Conservation (phyloP, 2,888 invertebrate species). For the Coronaproctus castanopsis region DNA sequence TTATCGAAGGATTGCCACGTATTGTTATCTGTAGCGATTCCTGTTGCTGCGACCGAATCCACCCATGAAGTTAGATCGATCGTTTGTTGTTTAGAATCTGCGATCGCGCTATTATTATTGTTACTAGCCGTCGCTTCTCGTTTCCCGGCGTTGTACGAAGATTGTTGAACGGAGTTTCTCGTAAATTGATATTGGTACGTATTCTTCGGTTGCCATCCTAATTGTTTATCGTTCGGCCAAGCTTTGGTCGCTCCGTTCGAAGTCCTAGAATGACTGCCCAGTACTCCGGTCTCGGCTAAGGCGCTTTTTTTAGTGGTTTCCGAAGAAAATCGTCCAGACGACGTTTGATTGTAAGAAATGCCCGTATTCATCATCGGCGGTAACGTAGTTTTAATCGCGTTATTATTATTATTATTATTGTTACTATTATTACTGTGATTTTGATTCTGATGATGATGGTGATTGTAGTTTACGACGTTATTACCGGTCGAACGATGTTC, state of each 20-base stretch:
- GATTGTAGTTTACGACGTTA: conserved; percentile 3
- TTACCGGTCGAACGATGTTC: conserved; percentile 10
- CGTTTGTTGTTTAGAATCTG: too few relatives aligned
- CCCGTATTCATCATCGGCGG: too few relatives aligned
- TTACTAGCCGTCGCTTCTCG: too few relatives aligned
- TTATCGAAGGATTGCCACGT: too few relatives aligned
- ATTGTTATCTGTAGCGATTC: too few relatives aligned
- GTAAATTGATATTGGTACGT: not conserved
- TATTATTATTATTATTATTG: conserved; percentile 3
- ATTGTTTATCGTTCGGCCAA: conserved; percentile 15
- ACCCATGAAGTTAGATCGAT: too few relatives aligned
- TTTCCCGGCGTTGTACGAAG: too few relatives aligned
- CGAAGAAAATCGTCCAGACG: not conserved
- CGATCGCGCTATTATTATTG: too few relatives aligned
- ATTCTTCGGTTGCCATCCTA: conserved; percentile 7
- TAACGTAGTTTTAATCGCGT: too few relatives aligned
- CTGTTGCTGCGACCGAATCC: too few relatives aligned
- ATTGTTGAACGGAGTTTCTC: too few relatives aligned
- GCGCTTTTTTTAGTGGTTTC: conserved; percentile 7
- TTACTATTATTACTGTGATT: conserved; percentile 9
- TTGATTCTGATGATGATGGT: too few relatives aligned
- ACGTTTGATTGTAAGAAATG: not conserved
- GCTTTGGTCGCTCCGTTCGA: conserved; percentile 15
- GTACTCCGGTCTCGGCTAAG: conserved; percentile 15
- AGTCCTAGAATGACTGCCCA: conserved; percentile 15